A percentile compares a stretch with the other conserved stretches of the same genome.
Evolutionary conservation across 2,113 vertebrate genomes (phyloP).

Genomic region (Poeciliopsis retropinna): DNA sequence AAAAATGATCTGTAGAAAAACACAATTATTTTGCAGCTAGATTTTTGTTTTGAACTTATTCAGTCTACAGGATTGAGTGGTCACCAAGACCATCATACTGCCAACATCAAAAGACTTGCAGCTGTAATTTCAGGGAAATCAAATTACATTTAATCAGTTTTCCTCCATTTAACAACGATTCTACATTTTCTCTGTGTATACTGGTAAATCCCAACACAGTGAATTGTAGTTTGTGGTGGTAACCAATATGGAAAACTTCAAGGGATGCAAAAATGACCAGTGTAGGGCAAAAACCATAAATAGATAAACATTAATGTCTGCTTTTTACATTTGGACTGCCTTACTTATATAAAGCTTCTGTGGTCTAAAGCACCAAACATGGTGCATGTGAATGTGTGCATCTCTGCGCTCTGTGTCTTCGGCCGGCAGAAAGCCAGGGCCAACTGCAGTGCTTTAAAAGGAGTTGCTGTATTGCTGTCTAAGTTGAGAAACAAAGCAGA

Average conservation of each 20-base stretch:
- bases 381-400: slow-evolving; percentile 39
- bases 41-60: no score
- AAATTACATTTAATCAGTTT: not conserved
- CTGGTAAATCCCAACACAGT: not conserved
- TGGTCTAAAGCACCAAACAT: slow-evolving; percentile 60
- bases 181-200: not conserved
- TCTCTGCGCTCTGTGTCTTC: slow-evolving; percentile 43
- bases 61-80: no score
- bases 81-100: no score
- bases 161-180: no score
- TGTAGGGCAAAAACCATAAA: not conserved
- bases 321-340: slow-evolving; percentile 34
- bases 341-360: slow-evolving; percentile 38
- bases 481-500: slow-evolving; percentile 59
- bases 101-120: no score
- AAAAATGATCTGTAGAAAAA: no score
- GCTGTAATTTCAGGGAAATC: no score
- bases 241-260: not conserved
- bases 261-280: not conserved
- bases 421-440: slow-evolving; percentile 55
- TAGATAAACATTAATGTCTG: slow-evolving; percentile 10
- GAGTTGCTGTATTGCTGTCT: slow-evolving; percentile 53
- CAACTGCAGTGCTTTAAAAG: slow-evolving; percentile 73
- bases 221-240: no score
- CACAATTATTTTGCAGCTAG: no score